Percentiles rank a stretch among this genome's conserved stretches.
phyloP scores from a whole-genome alignment of 2,888 invertebrate species.

The Acanthosepion lycidas region DNA sequence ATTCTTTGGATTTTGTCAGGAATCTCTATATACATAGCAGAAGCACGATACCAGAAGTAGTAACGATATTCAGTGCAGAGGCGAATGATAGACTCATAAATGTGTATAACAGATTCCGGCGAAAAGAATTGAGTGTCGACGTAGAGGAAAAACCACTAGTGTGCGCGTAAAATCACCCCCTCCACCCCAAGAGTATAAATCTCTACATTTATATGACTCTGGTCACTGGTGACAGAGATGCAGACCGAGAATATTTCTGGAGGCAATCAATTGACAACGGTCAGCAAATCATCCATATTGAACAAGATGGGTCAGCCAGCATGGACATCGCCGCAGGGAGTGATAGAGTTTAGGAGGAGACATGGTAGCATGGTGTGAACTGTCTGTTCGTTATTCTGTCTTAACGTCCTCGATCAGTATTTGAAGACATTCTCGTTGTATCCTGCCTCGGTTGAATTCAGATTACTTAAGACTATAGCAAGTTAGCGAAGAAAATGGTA shows the following conservation, averaged over 20 bases:
- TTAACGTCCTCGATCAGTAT: no score
- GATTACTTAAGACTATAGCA: no score
- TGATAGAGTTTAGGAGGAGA: background rate
- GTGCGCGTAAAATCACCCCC: background rate
- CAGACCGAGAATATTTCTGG: background rate
- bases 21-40: no score
- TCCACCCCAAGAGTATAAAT: background rate
- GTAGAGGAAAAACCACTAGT: background rate
- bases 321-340: background rate
- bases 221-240: background rate
- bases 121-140: no score
- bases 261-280: background rate
- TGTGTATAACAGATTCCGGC: no score
- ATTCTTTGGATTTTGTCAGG: no score
- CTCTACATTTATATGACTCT: background rate
- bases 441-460: background rate
- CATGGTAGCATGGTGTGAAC: background rate
- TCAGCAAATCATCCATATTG: background rate
- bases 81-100: no score
- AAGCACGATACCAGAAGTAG: no score
- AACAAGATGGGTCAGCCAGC: constrained; percentile 14
- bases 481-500: no score
- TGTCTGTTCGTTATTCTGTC: background rate
- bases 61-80: no score
- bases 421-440: background rate